Conservation (phyloP, 2,113 vertebrate species). For the Setophaga petechia region DNA sequence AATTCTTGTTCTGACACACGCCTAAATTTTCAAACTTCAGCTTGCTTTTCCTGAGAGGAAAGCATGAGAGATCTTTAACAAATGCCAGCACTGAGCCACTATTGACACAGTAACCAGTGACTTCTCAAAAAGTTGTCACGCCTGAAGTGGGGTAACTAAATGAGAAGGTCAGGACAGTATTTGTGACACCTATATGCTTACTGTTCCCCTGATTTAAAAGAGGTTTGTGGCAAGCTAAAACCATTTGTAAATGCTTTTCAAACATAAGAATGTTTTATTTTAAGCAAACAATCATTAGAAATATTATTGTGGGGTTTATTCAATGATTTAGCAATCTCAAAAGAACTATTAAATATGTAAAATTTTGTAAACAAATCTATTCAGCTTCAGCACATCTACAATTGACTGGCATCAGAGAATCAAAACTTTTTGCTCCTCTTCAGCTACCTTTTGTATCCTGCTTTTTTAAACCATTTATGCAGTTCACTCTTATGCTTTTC, state of each 20-base stretch:
- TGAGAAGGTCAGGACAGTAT: neutral
- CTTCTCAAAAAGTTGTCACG: neutral
- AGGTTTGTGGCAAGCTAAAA: neutral
- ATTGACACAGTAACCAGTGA: neutral
- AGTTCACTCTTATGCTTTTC: neutral
- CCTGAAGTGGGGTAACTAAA: neutral
- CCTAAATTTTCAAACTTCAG: neutral
- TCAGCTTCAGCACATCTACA: neutral
- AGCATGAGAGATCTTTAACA: neutral
- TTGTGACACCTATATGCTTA: neutral
- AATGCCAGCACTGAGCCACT: neutral
- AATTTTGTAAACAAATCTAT: neutral
- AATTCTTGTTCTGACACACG: neutral
- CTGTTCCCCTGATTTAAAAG: neutral
- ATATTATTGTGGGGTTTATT: neutral
- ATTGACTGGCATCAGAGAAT: neutral
- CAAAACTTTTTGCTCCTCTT: neutral
- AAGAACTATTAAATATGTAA: neutral
- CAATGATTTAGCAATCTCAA: neutral
- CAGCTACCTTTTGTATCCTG: neutral
- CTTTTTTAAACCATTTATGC: neutral
- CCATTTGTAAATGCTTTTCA: neutral
- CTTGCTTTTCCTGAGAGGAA: neutral
- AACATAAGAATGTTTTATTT: neutral
- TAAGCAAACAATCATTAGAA: neutral